Conservation (phyloP, 2,113 vertebrate species). For the Etheostoma cragini region DNA sequence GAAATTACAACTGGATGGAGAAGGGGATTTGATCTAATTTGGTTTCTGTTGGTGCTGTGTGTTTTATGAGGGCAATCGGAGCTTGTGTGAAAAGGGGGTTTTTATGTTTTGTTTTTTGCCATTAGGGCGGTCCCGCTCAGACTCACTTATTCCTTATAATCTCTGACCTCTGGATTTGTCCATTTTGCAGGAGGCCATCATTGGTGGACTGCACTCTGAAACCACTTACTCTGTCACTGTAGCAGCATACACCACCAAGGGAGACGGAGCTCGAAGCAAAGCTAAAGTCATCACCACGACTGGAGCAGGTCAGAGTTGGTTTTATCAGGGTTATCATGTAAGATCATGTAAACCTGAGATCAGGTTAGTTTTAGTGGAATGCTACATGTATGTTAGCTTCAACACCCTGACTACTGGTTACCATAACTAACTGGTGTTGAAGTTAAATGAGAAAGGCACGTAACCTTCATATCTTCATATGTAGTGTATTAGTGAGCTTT, state of each 20-base stretch:
- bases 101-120: conserved; percentile 4
- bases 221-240: conserved; percentile 96
- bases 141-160: conserved; percentile 28
- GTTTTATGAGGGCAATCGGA: conserved; percentile 39
- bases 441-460: neutral
- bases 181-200: conserved; percentile 90
- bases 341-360: too few relatives aligned
- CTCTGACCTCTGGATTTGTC: conserved; percentile 32
- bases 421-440: neutral
- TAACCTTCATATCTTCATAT: neutral
- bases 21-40: conserved; percentile 38
- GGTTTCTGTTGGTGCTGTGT: conserved; percentile 59
- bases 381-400: conserved; percentile 4
- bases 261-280: conserved; percentile 96
- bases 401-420: too few relatives aligned
- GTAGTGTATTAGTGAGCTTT: neutral
- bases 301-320: conserved; percentile 87
- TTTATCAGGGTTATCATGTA: conserved; percentile 29
- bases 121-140: conserved; percentile 9
- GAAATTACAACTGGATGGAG: conserved; percentile 25
- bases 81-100: conserved; percentile 57
- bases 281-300: conserved; percentile 95
- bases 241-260: conserved; percentile 97
- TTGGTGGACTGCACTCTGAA: conserved; percentile 92
- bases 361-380: neutral